A percentile compares a stretch with the other conserved stretches of the same genome.
phyloP scores from a whole-genome alignment of 2,113 vertebrate genomes.

The Gallinago undulata region DNA sequence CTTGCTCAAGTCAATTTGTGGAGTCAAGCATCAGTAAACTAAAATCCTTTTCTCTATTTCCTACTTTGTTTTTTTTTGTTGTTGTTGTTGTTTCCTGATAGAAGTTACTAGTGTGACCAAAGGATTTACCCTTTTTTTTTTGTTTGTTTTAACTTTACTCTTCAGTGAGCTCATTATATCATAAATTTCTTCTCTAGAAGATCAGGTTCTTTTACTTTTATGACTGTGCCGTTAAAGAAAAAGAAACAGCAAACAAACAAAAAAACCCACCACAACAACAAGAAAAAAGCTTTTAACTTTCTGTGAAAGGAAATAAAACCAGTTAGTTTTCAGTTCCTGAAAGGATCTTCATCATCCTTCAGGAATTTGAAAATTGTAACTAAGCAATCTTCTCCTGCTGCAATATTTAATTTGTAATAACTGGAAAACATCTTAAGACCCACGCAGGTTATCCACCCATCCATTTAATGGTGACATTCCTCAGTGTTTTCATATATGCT shows the following conservation, averaged over 20 bases:
- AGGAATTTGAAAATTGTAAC: neutral
- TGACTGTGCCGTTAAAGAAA: neutral
- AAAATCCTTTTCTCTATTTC: neutral
- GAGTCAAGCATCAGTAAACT: conserved; percentile 19
- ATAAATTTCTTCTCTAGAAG: neutral
- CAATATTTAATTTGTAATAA: conserved; percentile 12
- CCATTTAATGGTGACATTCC: conserved; percentile 1
- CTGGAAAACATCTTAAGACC: neutral
- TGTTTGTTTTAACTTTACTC: neutral
- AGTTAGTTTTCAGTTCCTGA: neutral
- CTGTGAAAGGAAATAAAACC: neutral
- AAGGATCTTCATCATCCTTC: neutral
- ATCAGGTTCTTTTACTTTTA: neutral
- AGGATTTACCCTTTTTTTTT: conserved; percentile 21
- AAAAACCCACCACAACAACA: neutral
- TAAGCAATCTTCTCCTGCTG: neutral
- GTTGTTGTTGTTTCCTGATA: conserved; percentile 3
- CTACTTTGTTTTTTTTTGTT: neutral
- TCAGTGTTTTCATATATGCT: neutral
- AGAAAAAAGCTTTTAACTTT: neutral
- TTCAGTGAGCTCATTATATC: conserved; percentile 6
- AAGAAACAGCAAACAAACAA: too few relatives aligned
- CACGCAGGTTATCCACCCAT: neutral
- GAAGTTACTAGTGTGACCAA: conserved; percentile 30
- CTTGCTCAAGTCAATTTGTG: neutral